Evolutionary conservation across 2,797 vertebrate genomes (phyloP).

Genomic region (Malacoctenus gilli): DNA sequence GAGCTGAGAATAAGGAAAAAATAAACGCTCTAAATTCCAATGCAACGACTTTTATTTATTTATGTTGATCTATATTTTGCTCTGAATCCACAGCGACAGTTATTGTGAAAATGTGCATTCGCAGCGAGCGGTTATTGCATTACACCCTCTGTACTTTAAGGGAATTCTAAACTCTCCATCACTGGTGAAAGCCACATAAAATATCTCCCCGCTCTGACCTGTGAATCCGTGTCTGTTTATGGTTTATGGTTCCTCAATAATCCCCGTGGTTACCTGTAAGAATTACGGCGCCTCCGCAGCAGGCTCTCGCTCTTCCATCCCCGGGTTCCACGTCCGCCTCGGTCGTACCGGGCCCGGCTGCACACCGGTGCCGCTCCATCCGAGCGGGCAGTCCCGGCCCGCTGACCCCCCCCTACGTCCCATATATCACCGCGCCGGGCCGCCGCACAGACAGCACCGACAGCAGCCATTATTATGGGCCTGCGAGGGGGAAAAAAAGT

Average conservation of each 20-base stretch:
- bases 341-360: slow-evolving; percentile 73
- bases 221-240: slow-evolving; percentile 26
- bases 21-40: no score
- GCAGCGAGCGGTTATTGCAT: no score
- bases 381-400: slow-evolving; percentile 82
- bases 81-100: no score
- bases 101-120: no score
- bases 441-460: slow-evolving; percentile 89
- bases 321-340: slow-evolving; percentile 63
- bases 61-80: no score
- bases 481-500: slow-evolving; percentile 90
- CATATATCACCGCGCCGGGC: slow-evolving; percentile 92
- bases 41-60: no score
- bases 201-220: slow-evolving; percentile 1
- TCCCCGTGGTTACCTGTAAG: slow-evolving; percentile 60
- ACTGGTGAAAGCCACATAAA: slow-evolving; percentile 4
- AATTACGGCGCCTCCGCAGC: slow-evolving; percentile 58
- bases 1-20: no score
- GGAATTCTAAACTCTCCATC: background rate
- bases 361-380: slow-evolving; percentile 81
- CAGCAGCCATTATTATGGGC: slow-evolving; percentile 93
- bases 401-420: no score
- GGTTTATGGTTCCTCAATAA: slow-evolving; percentile 30
- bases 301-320: slow-evolving; percentile 32
- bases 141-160: no score